These are phyloP conservation scores for Isoperla grammatica DNA, from an alignment of 2,888 invertebrate genomes.

Conservation along the genomic window DNA sequence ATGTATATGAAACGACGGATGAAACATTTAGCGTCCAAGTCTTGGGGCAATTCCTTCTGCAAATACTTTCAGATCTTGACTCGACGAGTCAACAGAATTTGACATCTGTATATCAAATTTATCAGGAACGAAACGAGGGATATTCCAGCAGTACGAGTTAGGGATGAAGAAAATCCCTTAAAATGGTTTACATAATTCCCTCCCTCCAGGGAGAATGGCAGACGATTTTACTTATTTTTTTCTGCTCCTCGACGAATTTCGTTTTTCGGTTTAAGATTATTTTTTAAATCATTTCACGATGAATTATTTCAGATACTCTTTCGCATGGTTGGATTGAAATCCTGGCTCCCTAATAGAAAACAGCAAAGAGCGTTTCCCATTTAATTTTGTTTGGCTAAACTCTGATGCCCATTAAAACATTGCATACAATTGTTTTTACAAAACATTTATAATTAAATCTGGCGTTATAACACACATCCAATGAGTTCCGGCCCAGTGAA, in stretches of 20 bases:
- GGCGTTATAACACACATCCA: no score
- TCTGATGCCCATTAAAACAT: no score
- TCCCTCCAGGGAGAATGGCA: constrained; percentile 14
- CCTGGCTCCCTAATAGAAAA: no score
- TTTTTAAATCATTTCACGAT: constrained; percentile 11
- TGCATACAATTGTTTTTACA: no score
- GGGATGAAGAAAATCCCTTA: constrained; percentile 30
- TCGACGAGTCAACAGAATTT: constrained; percentile 26
- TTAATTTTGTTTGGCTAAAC: no score
- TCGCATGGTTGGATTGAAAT: no score
- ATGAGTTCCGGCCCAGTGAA: no score
- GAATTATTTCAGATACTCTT: constrained; percentile 9
- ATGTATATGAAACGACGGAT: no score
- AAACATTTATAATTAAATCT: no score
- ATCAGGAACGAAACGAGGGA: constrained; percentile 21
- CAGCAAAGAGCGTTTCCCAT: no score
- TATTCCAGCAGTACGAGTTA: neutral
- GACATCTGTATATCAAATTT: constrained; percentile 29
- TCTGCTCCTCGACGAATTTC: constrained; percentile 7
- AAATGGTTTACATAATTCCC: constrained; percentile 34
- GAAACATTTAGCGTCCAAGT: no score
- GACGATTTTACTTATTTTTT: constrained; percentile 2
- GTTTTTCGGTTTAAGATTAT: constrained; percentile 10
- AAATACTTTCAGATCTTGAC: constrained; percentile 10
- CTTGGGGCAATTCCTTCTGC: no score